Evolutionary conservation across 2,888 invertebrate genomes (phyloP).

Genomic region (Tinea trinotella): DNA sequence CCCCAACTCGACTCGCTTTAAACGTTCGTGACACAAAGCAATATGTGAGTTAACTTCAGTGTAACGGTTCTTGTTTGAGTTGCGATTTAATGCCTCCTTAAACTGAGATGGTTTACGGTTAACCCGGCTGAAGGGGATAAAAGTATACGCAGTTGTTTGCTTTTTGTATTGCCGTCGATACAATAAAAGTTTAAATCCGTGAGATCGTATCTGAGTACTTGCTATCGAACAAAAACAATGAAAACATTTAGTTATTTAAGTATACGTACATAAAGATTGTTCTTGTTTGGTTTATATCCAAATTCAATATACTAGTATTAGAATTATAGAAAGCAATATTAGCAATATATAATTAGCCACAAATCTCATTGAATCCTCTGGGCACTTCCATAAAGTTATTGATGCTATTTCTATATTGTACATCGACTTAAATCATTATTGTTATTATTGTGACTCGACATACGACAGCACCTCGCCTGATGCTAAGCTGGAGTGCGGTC

Average conservation of each 20-base stretch:
- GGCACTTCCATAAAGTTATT: not conserved
- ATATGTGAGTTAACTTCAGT: conserved; percentile 71
- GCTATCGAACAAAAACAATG: not conserved
- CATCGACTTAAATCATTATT: no score
- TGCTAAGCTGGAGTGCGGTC: no score
- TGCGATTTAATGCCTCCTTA: conserved; percentile 73
- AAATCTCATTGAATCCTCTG: not conserved
- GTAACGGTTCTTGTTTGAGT: conserved; percentile 72
- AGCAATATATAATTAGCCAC: not conserved
- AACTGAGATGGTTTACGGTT: conserved; percentile 72
- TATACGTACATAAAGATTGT: not conserved
- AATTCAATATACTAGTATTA: not conserved
- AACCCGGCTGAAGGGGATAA: conserved; percentile 65
- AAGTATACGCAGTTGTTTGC: conserved; percentile 61
- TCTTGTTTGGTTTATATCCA: not conserved
- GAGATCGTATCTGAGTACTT: conserved; percentile 27
- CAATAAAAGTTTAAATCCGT: conserved; percentile 60
- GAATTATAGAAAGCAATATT: not conserved
- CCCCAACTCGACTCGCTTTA: conserved; percentile 50
- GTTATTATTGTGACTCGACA: no score
- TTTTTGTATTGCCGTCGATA: conserved; percentile 52
- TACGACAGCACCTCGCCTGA: no score
- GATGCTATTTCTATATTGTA: no score
- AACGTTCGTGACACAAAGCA: conserved; percentile 71
- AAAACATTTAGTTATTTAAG: conserved; percentile 2